These are phyloP conservation scores for Temnothorax longispinosus DNA, from an alignment of 1,140 invertebrate genomes.

Conservation along the genomic window DNA sequence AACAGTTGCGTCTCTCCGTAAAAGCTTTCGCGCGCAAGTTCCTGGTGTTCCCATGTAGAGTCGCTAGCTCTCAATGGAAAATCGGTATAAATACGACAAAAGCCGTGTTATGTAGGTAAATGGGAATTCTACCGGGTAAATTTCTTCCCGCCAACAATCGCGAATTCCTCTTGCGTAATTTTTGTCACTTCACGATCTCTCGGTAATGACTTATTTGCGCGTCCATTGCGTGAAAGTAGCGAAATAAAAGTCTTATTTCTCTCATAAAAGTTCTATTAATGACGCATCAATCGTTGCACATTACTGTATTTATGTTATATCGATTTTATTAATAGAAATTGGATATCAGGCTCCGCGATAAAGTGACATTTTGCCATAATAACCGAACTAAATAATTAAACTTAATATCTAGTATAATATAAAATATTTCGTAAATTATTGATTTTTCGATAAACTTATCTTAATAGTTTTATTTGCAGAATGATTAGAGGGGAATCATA, in stretches of 20 bases:
- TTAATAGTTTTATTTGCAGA: too few species aligned
- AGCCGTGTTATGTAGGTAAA: slow-evolving; percentile 41
- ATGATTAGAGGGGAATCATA: too few species aligned
- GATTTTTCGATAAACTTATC: neutral
- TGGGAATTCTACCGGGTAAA: neutral
- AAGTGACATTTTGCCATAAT: neutral
- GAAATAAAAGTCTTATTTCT: neutral
- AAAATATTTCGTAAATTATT: neutral
- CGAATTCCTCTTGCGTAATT: neutral
- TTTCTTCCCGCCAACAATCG: slow-evolving; percentile 2
- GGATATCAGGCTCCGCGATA: neutral
- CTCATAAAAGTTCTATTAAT: neutral
- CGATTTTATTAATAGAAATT: neutral
- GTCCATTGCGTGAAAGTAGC: neutral
- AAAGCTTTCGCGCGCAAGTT: slow-evolving; percentile 15
- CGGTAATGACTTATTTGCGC: neutral
- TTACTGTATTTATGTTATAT: neutral
- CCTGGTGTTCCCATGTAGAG: slow-evolving; percentile 44
- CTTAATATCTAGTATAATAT: neutral
- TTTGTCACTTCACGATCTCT: neutral
- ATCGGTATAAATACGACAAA: slow-evolving; percentile 8
- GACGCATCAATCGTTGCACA: neutral
- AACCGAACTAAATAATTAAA: neutral
- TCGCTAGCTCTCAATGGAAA: slow-evolving; percentile 60
- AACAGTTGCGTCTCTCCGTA: neutral